These are phyloP conservation scores for Orius laevigatus DNA, from an alignment of 1,140 invertebrate species.

Conservation along the genomic window DNA sequence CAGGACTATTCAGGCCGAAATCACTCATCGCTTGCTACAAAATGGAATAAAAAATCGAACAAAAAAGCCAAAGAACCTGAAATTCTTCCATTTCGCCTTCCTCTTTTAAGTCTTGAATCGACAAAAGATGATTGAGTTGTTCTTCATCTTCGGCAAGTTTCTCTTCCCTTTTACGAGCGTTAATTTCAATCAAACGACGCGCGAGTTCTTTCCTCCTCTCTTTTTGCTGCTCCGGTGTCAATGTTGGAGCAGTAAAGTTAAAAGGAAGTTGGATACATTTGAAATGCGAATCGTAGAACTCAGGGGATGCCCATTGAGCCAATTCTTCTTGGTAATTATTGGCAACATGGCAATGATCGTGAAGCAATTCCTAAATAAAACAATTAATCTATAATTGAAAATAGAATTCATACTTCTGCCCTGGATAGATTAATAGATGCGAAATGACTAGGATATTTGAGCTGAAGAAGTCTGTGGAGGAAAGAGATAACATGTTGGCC, in stretches of 20 bases:
- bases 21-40: constrained; percentile 37
- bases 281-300: constrained; percentile 71
- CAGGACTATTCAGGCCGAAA: constrained; percentile 36
- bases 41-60: constrained; percentile 6
- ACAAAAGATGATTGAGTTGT: constrained; percentile 57
- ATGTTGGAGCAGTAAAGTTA: constrained; percentile 32
- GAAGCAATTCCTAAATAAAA: constrained; percentile 50
- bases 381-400: background rate
- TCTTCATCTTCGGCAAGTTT: constrained; percentile 74
- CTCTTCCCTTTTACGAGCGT: constrained; percentile 69
- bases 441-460: constrained; percentile 85
- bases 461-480: constrained; percentile 75
- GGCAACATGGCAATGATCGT: constrained; percentile 61
- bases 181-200: constrained; percentile 62
- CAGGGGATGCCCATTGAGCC: constrained; percentile 57
- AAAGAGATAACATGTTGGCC: constrained; percentile 73
- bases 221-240: constrained; percentile 56
- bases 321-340: constrained; percentile 64
- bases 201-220: constrained; percentile 72
- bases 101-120: constrained; percentile 61
- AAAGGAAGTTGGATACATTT: constrained; percentile 73
- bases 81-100: constrained; percentile 62
- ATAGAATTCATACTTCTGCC: constrained; percentile 43
- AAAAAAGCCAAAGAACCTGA: constrained; percentile 29
- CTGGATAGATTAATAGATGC: constrained; percentile 71